Evolutionary conservation across 1,140 invertebrate genomes (phyloP), one percentile per base, ranked within the genome.

Genomic region (Protaetia brevitarsis): DNA sequence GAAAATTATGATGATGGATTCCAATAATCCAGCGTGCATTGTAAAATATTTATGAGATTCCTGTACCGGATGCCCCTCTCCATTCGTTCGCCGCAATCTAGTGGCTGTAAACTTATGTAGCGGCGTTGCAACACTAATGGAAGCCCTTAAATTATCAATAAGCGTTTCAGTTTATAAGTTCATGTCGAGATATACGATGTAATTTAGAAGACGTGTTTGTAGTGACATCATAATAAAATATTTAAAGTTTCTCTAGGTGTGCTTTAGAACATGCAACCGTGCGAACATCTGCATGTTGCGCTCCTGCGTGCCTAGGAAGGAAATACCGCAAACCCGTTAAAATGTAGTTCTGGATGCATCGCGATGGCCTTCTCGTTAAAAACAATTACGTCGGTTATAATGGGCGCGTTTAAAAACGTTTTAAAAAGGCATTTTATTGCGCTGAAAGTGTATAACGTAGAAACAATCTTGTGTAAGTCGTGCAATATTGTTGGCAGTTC

Each of bases 1-100:
- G 16, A 21, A 45, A 45, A 45, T 45, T 45, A 45, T 13, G 41
- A 19, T 45, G 41, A 45, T 45, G 41, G 41, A 45, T 45, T 45
- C 23, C 4, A 45, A 21, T 13, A 21, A 45, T 45, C n/a, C 41
- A 4, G 41, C 13, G 23, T 19, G 4, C 13, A 45, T 45, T 21
- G 41, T 45, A 45, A 45, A 45, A 45, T 45, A 19, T 45, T 45
- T 45, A 45, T 13, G 41, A 45, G 36, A 19, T 45, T 21, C 41
- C 3, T 37, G 3, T 37, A 37, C 16, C 16, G 11, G 34, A 5
- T 11, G n/a, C 41, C 13, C 41, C 23, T 45, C 16, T 19, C 16
- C 13, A 16, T 21, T 7, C 6, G n/a, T n/a, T n/a, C 41, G 7
- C 3, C 16, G 41, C 8, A 45, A 45, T 37, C 7, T n/a, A n/a